phyloP scores from a whole-genome alignment of 1,140 invertebrate species.

The Papilio machaon region DNA sequence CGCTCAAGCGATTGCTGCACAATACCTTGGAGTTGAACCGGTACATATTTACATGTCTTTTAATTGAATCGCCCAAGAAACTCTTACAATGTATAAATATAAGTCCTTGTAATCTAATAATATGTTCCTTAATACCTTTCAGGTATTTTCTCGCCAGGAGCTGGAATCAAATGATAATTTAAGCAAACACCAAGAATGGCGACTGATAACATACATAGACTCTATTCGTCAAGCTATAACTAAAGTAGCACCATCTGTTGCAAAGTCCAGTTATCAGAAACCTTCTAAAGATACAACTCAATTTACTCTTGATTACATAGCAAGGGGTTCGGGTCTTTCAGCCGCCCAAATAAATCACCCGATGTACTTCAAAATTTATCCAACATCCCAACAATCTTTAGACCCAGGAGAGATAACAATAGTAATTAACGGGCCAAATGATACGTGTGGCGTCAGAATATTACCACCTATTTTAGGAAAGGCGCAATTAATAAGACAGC shows the following conservation, averaged over 20 bases:
- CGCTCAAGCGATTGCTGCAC: conserved; percentile 82
- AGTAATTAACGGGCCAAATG: conserved; percentile 76
- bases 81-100: not conserved
- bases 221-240: conserved; percentile 76
- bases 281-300: conserved; percentile 60
- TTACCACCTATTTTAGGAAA: conserved; percentile 76
- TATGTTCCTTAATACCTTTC: conserved; percentile 52
- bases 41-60: conserved; percentile 53
- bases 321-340: conserved; percentile 82
- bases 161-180: conserved; percentile 73
- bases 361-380: conserved; percentile 80
- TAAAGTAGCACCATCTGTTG: conserved; percentile 71
- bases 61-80: not conserved
- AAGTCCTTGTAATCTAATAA: not conserved
- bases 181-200: conserved; percentile 80
- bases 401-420: conserved; percentile 79
- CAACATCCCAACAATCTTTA: conserved; percentile 76
- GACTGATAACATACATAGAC: conserved; percentile 78
- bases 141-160: conserved; percentile 82
- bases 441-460: conserved; percentile 73
- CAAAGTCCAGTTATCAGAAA: conserved; percentile 64
- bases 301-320: conserved; percentile 81
- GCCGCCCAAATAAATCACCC: conserved; percentile 80
- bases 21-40: conserved; percentile 82
- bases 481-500: conserved; percentile 75